Percentiles rank a stretch among this genome's conserved stretches.
These are phyloP conservation scores for Leptinotarsa lineolata DNA, from an alignment of 1,140 invertebrate species.

Conservation along the genomic window DNA sequence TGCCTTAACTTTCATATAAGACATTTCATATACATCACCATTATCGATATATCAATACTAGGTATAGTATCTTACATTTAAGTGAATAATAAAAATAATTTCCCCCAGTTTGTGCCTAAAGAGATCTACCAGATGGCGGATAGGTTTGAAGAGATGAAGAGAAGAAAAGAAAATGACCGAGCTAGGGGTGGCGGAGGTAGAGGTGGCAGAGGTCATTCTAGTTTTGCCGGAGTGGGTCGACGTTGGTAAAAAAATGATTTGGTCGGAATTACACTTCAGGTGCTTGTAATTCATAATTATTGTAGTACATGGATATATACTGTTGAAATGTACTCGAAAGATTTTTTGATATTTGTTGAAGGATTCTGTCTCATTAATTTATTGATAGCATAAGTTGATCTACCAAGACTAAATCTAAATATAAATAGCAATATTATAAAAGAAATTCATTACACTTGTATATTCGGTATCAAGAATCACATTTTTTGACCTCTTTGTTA, in stretches of 20 bases:
- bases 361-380: too few relatives aligned
- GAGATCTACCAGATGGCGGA: conserved; percentile 73
- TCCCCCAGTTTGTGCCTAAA: conserved; percentile 63
- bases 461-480: too few relatives aligned
- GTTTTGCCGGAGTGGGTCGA: conserved; percentile 34
- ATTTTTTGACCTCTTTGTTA: too few relatives aligned
- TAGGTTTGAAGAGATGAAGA: conserved; percentile 67
- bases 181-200: conserved; percentile 49
- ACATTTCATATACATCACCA: not conserved
- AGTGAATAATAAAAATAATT: not conserved
- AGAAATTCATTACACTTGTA: too few relatives aligned
- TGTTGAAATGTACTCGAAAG: too few relatives aligned
- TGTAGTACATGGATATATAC: too few relatives aligned
- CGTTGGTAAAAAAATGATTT: conserved; percentile 26
- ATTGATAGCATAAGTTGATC: too few relatives aligned
- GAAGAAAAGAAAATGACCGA: conserved; percentile 57
- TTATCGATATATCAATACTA: not conserved
- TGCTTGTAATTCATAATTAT: not conserved
- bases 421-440: too few relatives aligned
- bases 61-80: not conserved
- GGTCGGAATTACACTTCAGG: not conserved
- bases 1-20: too few relatives aligned
- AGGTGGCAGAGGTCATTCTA: conserved; percentile 42
- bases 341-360: too few relatives aligned
- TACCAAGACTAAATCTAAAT: too few relatives aligned